Base-by-base conservation (phyloP, 2,797 vertebrate genomes). In the Coranthus polyacanthus region DNA sequence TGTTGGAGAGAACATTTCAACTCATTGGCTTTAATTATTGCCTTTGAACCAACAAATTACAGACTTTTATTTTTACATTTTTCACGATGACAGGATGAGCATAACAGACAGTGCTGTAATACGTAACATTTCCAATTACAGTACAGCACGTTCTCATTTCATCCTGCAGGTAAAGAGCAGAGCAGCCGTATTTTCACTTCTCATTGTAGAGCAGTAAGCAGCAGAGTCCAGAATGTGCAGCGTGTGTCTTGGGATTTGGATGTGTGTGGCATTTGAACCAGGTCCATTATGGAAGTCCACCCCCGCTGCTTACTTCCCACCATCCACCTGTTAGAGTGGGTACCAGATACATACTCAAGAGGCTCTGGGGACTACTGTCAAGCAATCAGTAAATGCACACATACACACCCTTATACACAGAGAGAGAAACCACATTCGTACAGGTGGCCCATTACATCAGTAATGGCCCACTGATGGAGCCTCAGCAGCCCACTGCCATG, bases 371-470 rank as follows among this genome's bases (percentile, higher is more conserved):
- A 81, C 13, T 9, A 32, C 59, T 57, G 69, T 52, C 62, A 53
- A 60, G 61, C 61, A 56, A 70, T 75, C 56, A 81, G 68, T 47
- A 39, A 68, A 55, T 36, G 24, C 59, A 36, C 32, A 68, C 61
- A 71, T 6, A 32, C 55, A 52, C 57, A 51, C 43, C n/a, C 34
- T 54, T 32, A 51, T 43, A 57, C 50, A 43, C 51, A 56, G 6
- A 15, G 13, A 16, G 11, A 21, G 50, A 61, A 52, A 37, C 34
- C 50, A 18, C 69, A 68, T 67, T 78, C 47, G 11, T 67, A 84
- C 86, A 88, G 81, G 81, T 88, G 77, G 85, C 50, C 62, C 45
- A 80, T 78, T 79, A 77, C 60, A 78, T 77, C 59, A 73, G 79
- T 88, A 84, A 87, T 78, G 65, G 75, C 42, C 78, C 78, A 53